Evolutionary conservation across 1,140 invertebrate genomes (phyloP), one percentile per base, ranked within the genome.

Genomic region (Harpegnathos saltator): DNA sequence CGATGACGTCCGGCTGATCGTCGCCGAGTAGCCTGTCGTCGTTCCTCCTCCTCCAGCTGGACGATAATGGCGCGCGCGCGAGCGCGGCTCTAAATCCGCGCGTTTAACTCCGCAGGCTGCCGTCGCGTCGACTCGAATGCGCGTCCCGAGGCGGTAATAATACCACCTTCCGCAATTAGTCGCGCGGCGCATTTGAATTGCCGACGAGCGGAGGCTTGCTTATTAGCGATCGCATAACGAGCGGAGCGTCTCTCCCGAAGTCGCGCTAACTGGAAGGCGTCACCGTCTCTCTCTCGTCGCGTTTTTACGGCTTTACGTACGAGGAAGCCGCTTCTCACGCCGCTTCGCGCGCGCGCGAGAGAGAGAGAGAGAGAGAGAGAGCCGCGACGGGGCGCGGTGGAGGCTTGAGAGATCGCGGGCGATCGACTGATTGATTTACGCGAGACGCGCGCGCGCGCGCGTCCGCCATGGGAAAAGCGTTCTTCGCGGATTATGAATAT

Each of bases 191-290:
- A 78, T 54, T 69, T 68, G 56, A 69, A 78, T 58, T 44, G 11
- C 48, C n/a, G 22, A 77, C 14, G 19, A 54, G 14, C 29, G 11
- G 7, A 44, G 38, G 38, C 62, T 66, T 58, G 38, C 62, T 66
- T 58, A 58, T 78, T 78, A 78, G 19, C 62, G 63, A 69, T 77
- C 75, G 52, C 63, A 78, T 33, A 69, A 69, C 69, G 54, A 56
- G 22, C 5, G 19, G 33, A 15, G 33, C 62, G 54, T 77, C 1
- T 11, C 50, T 5, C n/a, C n/a, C n/a, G n/a, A n/a, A n/a, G n/a
- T n/a, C n/a, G n/a, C 3, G 59, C n/a, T 68, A 68, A 68, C 17
- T 15, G 12, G 29, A 44, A 44, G 50, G 7, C 19, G 12, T n/a
- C n/a, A n/a, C n/a, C n/a, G n/a, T n/a, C n/a, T n/a, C n/a, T n/a